Evolutionary conservation across 1,140 invertebrate genomes (phyloP), one percentile per base, ranked within the genome.

Genomic region (Dolichoris vasculosae): DNA sequence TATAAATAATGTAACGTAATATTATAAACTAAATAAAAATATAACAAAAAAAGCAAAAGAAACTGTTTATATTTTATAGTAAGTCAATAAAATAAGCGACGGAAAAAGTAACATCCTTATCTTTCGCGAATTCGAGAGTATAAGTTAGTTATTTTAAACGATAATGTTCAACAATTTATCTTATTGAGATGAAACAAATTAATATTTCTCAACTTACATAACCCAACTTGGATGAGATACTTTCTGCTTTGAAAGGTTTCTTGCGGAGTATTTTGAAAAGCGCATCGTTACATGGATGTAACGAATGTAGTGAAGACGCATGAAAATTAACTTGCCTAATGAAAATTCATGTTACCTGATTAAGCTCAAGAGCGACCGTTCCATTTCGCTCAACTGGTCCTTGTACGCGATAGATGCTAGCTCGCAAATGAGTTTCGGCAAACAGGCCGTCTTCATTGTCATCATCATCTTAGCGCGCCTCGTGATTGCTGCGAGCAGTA

Each of bases 341-440:
- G 38, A 86, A 86, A 86, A 84, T 84, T 86, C 76, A 86, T 83
- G 90, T 94, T 93, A 96, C 96, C 95, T 96, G 86, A 97, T 96
- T 82, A 97, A 91, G 88, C 95, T 94, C 17, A 97, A 92, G 32
- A 97, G 91, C 71, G 95, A 95, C 87, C 94, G 94, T 89, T 97
- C 96, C 89, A 96, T 96, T 86, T 96, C 96, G 40, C 94, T 95
- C n/a, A 97, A 91, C 86, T 94, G 94, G 88, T 95, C 94, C 90
- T 95, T 94, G 90, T 95, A 92, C 69, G 95, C 93, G 84, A 95
- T 93, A 84, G 96, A 94, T 89, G 95, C 95, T 90, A 97, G 90
- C 92, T 97, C 96, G 89, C 96, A 97, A 43, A 97, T 96, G 88
- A 97, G 93, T 93, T 97, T 97, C 1, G 96, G 96, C 82, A 97